Base-by-base conservation (phyloP, 2,888 invertebrate genomes). In the Eulithis testata region DNA sequence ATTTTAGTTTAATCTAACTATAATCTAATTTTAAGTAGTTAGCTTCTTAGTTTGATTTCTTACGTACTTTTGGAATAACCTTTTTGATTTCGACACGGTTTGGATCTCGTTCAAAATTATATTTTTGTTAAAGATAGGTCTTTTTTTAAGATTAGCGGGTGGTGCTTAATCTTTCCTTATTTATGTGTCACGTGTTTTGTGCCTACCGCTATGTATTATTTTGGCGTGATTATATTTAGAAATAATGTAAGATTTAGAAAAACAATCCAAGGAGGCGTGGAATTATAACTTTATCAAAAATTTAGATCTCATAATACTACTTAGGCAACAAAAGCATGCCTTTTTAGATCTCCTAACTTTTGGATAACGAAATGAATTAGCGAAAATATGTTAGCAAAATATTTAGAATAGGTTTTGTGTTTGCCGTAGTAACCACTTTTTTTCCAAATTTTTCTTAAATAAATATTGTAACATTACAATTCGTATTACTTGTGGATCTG, bases 131-230 rank as follows among this genome's bases (percentile, higher is more conserved):
- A 72, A 73, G 71, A 72, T 77, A 72, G 60, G 60, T 76, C 74
- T 82, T 78, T 80, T 21, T 75, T 75, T 77, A 81, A 82, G 79
- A 74, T 76, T 85, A 84, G 91, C 89, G 89, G 91, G 88, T 86
- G 88, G 90, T 91, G 92, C 92, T 91, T 91, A 91, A 87, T 74
- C 80, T 81, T 66, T 63, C 66, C 59, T 68, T 65, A 68, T 65
- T 64, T 66, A 70, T 69, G 68, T 69, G 68, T 72, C 64, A 67
- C 60, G 61, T 67, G 70, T 68, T 66, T 64, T 61, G 84, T 85
- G 79, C 87, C 89, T 85, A 86, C 88, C 89, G 86, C 78, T 76
- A 77, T 80, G 91, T 91, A 91, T 91, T 91, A 90, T 87, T 86
- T 87, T 82, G 83, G 84, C 82, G 85, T 89, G 78, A 85, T 84